Conservation (phyloP, 2,797 vertebrate species). For the Lycodopsis pacificus region DNA sequence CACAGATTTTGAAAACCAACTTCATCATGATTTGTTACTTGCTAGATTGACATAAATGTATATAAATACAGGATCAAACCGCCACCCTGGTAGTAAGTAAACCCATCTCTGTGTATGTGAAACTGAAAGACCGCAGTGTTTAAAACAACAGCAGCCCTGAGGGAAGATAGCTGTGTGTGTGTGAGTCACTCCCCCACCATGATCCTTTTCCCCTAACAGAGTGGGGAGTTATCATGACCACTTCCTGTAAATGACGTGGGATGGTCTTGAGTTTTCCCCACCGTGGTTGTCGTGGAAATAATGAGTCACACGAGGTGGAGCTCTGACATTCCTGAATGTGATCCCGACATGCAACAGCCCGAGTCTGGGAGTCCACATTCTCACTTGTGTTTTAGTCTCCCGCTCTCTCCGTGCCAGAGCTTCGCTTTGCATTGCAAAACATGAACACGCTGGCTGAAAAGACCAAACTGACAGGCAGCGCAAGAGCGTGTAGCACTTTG, state of each 20-base stretch:
- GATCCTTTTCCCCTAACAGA: not conserved
- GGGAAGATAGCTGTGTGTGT: not conserved
- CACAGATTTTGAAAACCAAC: not conserved
- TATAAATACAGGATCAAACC: not conserved
- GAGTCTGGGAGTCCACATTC: constrained; percentile 18
- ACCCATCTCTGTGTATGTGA: not conserved
- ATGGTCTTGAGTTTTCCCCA: constrained; percentile 25
- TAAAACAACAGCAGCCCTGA: not conserved
- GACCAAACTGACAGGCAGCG: constrained; percentile 2
- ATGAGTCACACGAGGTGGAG: constrained; percentile 74
- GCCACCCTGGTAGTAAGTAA: not conserved
- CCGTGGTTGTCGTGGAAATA: constrained; percentile 63
- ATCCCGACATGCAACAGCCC: constrained; percentile 37
- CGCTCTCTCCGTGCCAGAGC: not conserved
- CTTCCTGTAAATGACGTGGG: constrained; percentile 69
- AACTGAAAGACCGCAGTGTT: not conserved
- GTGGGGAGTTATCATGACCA: constrained; percentile 39
- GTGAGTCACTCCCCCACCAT: not conserved
- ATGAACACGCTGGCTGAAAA: not conserved
- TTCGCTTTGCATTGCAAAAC: not conserved
- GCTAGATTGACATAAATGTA: not conserved
- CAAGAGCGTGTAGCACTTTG: not conserved
- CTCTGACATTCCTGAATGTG: constrained; percentile 59
- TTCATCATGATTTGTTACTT: not conserved
- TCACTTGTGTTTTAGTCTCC: not conserved